A percentile compares a stretch with the other conserved stretches of the same genome.
phyloP scores from a whole-genome alignment of 2,113 vertebrate species.

The Mobula birostris region DNA sequence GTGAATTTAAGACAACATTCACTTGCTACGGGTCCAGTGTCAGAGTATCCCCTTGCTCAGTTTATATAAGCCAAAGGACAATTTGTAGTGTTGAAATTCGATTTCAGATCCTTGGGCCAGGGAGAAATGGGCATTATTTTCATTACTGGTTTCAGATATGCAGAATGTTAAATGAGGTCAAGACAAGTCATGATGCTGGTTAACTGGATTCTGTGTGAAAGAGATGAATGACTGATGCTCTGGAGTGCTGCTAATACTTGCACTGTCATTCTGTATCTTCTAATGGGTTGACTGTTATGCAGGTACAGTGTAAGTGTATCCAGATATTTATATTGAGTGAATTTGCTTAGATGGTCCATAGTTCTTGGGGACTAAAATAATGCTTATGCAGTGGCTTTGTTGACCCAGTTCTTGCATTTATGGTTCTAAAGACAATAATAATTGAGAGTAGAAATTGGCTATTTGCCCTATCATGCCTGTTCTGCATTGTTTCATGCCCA shows the following conservation, averaged over 20 bases:
- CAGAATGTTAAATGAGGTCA: neutral
- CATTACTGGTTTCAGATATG: neutral
- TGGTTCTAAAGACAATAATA: neutral
- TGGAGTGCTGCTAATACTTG: neutral
- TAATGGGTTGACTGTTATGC: no score
- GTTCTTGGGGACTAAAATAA: neutral
- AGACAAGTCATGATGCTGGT: neutral
- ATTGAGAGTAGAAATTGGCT: no score
- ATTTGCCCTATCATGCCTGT: no score
- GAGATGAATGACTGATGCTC: neutral
- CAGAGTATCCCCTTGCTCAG: neutral
- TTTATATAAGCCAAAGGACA: neutral
- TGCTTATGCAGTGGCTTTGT: neutral
- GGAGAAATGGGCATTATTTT: neutral
- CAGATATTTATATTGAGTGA: neutral
- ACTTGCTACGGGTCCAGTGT: neutral
- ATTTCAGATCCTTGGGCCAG: neutral
- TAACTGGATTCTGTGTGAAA: neutral
- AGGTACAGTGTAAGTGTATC: no score
- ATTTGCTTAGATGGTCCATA: neutral
- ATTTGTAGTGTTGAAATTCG: neutral
- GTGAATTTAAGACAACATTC: neutral
- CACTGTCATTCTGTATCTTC: neutral
- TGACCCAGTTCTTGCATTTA: neutral
- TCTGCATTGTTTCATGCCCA: neutral